These are phyloP conservation scores for Ceratosolen fusciceps DNA, from an alignment of 1,140 invertebrate genomes.

Conservation along the genomic window DNA sequence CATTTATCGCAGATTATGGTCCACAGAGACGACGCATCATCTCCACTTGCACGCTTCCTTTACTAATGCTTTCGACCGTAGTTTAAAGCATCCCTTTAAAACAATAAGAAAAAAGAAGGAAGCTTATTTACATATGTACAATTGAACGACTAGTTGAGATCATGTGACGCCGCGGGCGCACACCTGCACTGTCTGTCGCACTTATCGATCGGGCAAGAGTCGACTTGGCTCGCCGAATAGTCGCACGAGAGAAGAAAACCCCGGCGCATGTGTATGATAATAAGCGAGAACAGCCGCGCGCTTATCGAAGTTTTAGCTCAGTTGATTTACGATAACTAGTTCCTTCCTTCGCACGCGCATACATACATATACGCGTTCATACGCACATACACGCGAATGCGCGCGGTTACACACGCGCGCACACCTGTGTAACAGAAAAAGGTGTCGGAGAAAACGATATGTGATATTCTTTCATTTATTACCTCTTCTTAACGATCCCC, in stretches of 20 bases:
- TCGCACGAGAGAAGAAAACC: constrained; percentile 2
- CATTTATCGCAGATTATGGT: neutral
- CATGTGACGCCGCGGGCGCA: neutral
- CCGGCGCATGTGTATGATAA: neutral
- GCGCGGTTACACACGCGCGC: neutral
- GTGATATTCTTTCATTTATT: neutral
- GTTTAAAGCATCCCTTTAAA: neutral
- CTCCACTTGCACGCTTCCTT: neutral
- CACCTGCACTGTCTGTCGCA: neutral
- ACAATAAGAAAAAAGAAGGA: neutral
- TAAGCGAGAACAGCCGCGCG: neutral
- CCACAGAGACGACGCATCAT: neutral
- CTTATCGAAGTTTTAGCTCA: constrained; percentile 29
- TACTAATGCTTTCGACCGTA: neutral
- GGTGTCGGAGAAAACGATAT: neutral
- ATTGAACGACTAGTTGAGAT: constrained; percentile 46
- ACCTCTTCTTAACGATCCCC: neutral
- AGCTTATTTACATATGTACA: constrained; percentile 42
- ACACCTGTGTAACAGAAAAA: neutral
- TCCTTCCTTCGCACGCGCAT: neutral
- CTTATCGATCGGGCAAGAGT: constrained; percentile 11
- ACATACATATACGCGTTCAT: neutral
- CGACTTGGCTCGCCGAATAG: constrained; percentile 1
- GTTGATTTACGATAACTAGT: constrained; percentile 1
- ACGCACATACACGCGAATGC: neutral